These are phyloP conservation scores for Arothron firmamentum DNA, from an alignment of 2,113 vertebrate species.

Conservation along the genomic window DNA sequence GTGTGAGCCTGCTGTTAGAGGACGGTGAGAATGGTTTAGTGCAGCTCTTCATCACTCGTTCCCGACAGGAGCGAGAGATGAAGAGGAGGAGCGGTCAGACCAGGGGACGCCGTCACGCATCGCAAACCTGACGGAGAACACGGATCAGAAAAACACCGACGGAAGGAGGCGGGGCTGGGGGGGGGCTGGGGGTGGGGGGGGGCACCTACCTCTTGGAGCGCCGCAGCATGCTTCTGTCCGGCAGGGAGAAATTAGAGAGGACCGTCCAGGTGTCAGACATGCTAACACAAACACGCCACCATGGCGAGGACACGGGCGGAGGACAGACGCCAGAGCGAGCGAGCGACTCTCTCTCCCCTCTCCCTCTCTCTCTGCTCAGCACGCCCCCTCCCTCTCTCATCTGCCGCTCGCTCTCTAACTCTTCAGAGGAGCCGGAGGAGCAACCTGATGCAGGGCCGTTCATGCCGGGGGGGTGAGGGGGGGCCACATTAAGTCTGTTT, in stretches of 20 bases:
- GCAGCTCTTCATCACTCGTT: too few relatives aligned
- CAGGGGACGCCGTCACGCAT: not conserved
- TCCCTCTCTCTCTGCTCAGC: too few relatives aligned
- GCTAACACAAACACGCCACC: slow-evolving; percentile 69
- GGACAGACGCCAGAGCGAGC: slow-evolving; percentile 3
- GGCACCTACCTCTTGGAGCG: slow-evolving; percentile 82
- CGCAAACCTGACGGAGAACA: not conserved
- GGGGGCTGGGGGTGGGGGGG: not conserved
- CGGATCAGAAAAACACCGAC: not conserved
- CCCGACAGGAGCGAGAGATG: slow-evolving; percentile 14
- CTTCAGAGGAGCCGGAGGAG: not conserved
- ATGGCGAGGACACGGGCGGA: slow-evolving; percentile 36
- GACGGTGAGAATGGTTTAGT: too few relatives aligned
- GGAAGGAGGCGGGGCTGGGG: not conserved
- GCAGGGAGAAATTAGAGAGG: slow-evolving; percentile 88
- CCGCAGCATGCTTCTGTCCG: slow-evolving; percentile 85
- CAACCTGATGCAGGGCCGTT: too few relatives aligned
- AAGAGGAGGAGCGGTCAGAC: slow-evolving; percentile 9
- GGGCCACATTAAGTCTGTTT: too few relatives aligned
- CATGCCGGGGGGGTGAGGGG: too few relatives aligned
- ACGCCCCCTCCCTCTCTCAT: slow-evolving; percentile 31
- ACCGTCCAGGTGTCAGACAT: slow-evolving; percentile 91
- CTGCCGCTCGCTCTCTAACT: not conserved
- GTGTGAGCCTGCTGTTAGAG: too few relatives aligned
- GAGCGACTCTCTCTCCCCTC: slow-evolving; percentile 28